Evolutionary conservation across 2,888 invertebrate genomes (phyloP).

Genomic region (Hemithea aestivaria): DNA sequence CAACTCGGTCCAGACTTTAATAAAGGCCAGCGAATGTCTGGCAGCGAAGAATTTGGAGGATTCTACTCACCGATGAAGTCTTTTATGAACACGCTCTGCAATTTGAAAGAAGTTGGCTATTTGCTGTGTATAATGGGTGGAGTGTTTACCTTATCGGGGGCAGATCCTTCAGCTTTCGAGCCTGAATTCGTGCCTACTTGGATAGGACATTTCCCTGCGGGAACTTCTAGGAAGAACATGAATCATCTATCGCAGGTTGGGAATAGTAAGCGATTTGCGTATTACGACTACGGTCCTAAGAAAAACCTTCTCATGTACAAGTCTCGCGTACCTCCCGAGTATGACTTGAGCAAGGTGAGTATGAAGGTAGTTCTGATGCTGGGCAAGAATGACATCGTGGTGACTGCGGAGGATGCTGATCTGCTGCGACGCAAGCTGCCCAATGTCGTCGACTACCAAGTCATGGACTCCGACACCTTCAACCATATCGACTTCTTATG

Average conservation of each 20-base stretch:
- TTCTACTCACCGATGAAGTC: too few relatives aligned
- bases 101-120: background rate
- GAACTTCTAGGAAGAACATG: slow-evolving; percentile 2
- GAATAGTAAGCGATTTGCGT: background rate
- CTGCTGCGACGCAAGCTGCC: slow-evolving; percentile 1
- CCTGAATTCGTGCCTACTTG: background rate
- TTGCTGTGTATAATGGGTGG: background rate
- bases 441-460: background rate
- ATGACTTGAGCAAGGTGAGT: slow-evolving; percentile 1
- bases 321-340: background rate
- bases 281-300: slow-evolving; percentile 2
- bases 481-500: slow-evolving; percentile 6
- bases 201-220: slow-evolving; percentile 3
- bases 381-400: slow-evolving; percentile 5
- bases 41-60: too few relatives aligned
- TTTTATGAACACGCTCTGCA: too few relatives aligned
- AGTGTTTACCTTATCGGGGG: too few relatives aligned
- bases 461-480: background rate
- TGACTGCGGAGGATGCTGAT: background rate
- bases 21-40: too few relatives aligned
- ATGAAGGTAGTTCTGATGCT: slow-evolving; percentile 1
- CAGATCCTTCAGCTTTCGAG: background rate
- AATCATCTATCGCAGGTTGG: slow-evolving; percentile 1
- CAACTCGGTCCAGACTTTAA: background rate
- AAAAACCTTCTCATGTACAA: slow-evolving; percentile 2